A percentile compares a stretch with the other conserved stretches of the same genome.
phyloP scores from a whole-genome alignment of 2,113 vertebrate species.

The Serinus canaria region DNA sequence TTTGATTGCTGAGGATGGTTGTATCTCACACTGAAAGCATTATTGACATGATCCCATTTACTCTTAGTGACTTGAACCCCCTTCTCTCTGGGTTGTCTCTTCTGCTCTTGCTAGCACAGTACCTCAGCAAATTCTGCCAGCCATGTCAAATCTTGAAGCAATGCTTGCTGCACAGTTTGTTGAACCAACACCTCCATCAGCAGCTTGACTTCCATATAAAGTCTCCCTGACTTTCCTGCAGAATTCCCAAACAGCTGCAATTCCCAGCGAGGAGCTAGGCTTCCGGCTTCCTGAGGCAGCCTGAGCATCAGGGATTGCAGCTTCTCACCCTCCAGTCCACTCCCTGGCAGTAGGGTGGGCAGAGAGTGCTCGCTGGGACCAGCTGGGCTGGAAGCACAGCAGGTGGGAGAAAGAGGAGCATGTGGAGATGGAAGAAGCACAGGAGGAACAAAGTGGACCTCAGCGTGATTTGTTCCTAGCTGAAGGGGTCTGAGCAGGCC shows the following conservation, averaged over 20 bases:
- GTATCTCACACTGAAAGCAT: not conserved
- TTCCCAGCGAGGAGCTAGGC: not conserved
- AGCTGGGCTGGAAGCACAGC: not conserved
- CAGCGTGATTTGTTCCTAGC: not conserved
- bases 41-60: not conserved
- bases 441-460: not conserved
- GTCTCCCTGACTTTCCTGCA: not conserved
- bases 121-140: not conserved
- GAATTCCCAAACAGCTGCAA: not conserved
- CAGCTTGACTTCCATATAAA: not conserved
- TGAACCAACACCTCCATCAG: not conserved
- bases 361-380: not conserved
- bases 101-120: not conserved
- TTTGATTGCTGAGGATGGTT: not conserved
- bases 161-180: not conserved
- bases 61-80: too few relatives aligned
- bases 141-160: not conserved
- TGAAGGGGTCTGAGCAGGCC: not conserved
- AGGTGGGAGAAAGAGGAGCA: not conserved
- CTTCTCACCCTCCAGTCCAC: not conserved
- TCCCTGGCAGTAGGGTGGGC: not conserved
- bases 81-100: not conserved
- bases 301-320: not conserved
- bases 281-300: not conserved
- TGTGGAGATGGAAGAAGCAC: not conserved